Base-by-base conservation (phyloP, 1,140 invertebrate species). In the Pogonognathellus flavescens region DNA sequence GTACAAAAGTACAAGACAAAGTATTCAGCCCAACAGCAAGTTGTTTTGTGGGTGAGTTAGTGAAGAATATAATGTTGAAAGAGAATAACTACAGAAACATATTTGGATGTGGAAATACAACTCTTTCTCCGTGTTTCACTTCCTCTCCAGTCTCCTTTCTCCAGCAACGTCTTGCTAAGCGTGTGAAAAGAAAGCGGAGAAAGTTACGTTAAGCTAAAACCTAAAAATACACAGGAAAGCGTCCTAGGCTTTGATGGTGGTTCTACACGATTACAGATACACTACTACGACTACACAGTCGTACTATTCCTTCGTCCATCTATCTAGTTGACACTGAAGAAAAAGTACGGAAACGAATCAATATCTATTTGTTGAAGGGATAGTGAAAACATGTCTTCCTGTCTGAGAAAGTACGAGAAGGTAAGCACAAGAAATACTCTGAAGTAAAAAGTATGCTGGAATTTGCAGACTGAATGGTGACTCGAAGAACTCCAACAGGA, bases 331-430 rank as follows among this genome's bases (percentile, higher is more conserved):
- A 76, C 70, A 76, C 70, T 16, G 16, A n/a, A 76, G 70, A 50
- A 76, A 76, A 76, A 76, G 31, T 76, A 76, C 22, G 20, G 25
- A 66, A 66, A 18, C 70, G 70, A 76, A 76, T 76, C 70, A 76
- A 76, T 76, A 76, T 76, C 70, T 50, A 76, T 76, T 76, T 76
- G 70, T 18, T 49, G 41, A 76, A 76, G 70, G 41, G n/a, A 76
- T 76, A 20, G 41, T 6, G 41, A 76, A 18, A 70, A 76, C 70
- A 76, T 50, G 70, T 66, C 70, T 31, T 76, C 25, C 31, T 31
- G 31, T 50, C 5, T 10, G 41, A 49, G 70, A 18, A n/a, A 50
- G 13, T 50, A 76, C 66, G 41, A 18, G 70, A 66, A 66, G 62
- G 62, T 66, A 66, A 66, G 20, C 14, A 66, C 22, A 13, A 18